Evolutionary conservation across 1,140 invertebrate genomes (phyloP).

Genomic region (Myzus persicae): DNA sequence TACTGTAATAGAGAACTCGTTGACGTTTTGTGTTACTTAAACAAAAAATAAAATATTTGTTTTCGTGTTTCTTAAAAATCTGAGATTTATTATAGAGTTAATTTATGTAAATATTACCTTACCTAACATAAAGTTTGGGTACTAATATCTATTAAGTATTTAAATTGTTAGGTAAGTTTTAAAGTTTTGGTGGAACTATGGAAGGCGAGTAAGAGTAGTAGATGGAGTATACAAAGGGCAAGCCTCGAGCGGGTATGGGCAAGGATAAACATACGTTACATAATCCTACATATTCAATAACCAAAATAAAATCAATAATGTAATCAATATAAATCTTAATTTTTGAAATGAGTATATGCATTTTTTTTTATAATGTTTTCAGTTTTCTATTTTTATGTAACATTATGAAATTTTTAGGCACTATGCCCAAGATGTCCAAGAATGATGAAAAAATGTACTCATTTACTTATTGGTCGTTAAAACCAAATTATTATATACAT

Average conservation of each 20-base stretch:
- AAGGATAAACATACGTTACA: background rate
- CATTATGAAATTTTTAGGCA: background rate
- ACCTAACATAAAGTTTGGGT: background rate
- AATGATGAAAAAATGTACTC: background rate
- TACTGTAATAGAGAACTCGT: background rate
- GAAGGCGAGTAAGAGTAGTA: background rate
- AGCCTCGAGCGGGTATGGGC: background rate
- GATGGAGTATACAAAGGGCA: background rate
- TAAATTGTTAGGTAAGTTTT: background rate
- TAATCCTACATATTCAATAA: background rate
- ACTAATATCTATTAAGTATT: background rate
- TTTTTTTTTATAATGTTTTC: background rate
- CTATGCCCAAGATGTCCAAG: background rate
- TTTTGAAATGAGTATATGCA: background rate
- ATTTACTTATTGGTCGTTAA: background rate
- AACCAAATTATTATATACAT: background rate
- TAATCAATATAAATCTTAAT: background rate
- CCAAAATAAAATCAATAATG: background rate
- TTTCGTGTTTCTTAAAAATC: background rate
- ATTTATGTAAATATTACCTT: conserved; percentile 16
- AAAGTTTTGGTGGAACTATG: background rate
- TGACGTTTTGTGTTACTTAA: background rate
- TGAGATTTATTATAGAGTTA: background rate
- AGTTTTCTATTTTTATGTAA: background rate
- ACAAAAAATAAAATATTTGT: background rate